Evolutionary conservation across 2,888 invertebrate species (phyloP).

Genomic region (Pammene aurita): DNA sequence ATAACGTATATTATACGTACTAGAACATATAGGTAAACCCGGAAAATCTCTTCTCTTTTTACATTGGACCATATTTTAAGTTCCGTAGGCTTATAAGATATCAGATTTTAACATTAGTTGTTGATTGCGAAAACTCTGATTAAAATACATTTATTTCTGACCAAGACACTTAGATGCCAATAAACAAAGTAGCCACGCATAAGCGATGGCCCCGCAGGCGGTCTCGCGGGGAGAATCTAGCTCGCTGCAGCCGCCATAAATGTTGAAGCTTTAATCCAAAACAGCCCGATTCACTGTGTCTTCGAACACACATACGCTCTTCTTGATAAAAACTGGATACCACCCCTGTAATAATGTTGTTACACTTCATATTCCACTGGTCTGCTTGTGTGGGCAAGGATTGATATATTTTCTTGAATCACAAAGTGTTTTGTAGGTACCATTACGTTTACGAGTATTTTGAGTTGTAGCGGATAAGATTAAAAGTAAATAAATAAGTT

Average conservation of each 20-base stretch:
- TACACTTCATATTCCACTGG: conserved; percentile 35
- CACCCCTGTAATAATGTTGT: conserved; percentile 36
- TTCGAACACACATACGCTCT: conserved; percentile 1
- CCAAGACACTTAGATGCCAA: conserved; percentile 9
- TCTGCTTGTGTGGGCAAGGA: conserved; percentile 24
- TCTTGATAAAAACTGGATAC: not conserved
- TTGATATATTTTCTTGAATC: conserved; percentile 24
- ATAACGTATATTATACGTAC: no score
- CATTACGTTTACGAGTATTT: conserved; percentile 3
- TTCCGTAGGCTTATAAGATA: no score
- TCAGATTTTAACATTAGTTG: not conserved
- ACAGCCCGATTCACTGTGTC: not conserved
- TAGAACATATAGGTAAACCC: not conserved
- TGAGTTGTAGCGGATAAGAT: not conserved
- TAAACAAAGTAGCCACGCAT: conserved; percentile 28
- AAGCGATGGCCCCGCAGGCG: conserved; percentile 28
- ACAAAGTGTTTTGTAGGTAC: conserved; percentile 5
- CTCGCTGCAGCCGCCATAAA: conserved; percentile 27
- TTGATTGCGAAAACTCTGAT: not conserved
- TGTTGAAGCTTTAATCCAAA: conserved; percentile 1
- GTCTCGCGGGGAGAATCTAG: conserved; percentile 29
- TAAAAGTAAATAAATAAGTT: no score
- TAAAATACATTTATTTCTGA: conserved; percentile 1
- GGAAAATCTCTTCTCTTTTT: no score
- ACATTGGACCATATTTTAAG: no score